These are phyloP conservation scores for Orestias chungarensis DNA, from an alignment of 2,797 vertebrate genomes.

Conservation along the genomic window DNA sequence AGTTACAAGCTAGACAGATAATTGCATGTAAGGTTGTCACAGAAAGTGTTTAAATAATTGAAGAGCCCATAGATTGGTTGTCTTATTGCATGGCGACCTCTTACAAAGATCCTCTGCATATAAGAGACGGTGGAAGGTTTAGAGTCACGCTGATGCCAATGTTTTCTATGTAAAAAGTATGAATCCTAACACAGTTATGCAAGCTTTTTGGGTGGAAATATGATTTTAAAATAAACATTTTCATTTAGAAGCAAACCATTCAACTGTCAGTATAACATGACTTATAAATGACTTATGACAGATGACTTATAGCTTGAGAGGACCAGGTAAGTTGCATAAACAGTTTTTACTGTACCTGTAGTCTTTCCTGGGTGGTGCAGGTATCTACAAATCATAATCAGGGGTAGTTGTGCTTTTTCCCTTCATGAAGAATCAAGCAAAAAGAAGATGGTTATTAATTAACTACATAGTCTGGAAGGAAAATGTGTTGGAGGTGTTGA, in stretches of 20 bases:
- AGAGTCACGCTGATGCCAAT: conserved; percentile 7
- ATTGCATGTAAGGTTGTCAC: conserved; percentile 32
- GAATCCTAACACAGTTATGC: too few species aligned
- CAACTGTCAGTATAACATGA: neutral
- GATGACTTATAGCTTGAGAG: conserved; percentile 7
- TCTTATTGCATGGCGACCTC: conserved; percentile 14
- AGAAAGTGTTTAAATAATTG: conserved; percentile 43
- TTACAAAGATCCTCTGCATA: conserved; percentile 19
- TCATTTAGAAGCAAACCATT: conserved; percentile 5
- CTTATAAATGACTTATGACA: conserved; percentile 9
- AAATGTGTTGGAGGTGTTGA: conserved; percentile 72
- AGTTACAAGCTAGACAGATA: conserved; percentile 28
- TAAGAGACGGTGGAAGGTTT: conserved; percentile 11
- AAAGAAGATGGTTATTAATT: conserved; percentile 88
- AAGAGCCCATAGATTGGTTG: conserved; percentile 34
- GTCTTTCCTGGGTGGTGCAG: conserved; percentile 57
- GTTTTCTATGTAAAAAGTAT: conserved; percentile 3
- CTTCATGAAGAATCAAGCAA: conserved; percentile 78
- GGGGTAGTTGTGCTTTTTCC: conserved; percentile 66
- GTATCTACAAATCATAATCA: conserved; percentile 71
- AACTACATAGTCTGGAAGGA: conserved; percentile 85
- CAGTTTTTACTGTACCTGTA: conserved; percentile 44
- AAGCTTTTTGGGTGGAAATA: neutral
- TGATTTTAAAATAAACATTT: neutral
- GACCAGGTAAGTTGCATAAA: conserved; percentile 8